phyloP scores from a whole-genome alignment of 2,113 vertebrate genomes.

The Thermophis baileyi region DNA sequence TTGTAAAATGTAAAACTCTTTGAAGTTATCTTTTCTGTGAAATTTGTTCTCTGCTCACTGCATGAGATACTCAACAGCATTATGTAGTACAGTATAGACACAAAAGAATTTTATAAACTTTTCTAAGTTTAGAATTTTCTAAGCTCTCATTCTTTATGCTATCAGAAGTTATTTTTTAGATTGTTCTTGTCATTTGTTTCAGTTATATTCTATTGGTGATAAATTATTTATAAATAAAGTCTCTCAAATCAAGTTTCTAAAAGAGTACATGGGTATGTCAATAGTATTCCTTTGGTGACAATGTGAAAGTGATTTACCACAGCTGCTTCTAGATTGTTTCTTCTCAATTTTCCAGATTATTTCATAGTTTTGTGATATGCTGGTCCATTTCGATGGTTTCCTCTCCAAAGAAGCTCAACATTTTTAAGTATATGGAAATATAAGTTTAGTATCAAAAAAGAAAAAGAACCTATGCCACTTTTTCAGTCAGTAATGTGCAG shows the following conservation, averaged over 20 bases:
- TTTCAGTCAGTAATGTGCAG: neutral
- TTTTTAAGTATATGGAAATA: neutral
- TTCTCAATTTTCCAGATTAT: neutral
- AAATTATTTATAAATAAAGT: neutral
- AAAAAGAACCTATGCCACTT: neutral
- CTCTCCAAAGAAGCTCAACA: neutral
- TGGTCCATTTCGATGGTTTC: neutral
- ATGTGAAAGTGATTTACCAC: neutral
- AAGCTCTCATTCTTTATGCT: neutral
- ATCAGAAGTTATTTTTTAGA: accelerated
- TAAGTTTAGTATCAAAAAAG: neutral
- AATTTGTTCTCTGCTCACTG: neutral
- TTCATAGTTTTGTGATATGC: neutral
- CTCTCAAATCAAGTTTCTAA: neutral
- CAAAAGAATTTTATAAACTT: slow-evolving; percentile 1
- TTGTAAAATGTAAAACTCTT: slow-evolving; percentile 1
- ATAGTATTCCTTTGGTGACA: neutral
- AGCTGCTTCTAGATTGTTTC: neutral
- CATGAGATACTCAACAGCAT: neutral
- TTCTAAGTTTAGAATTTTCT: neutral
- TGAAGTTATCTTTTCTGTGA: neutral
- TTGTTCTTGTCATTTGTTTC: neutral
- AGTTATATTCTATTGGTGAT: neutral
- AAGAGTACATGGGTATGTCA: neutral
- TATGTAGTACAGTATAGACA: neutral